Conservation (phyloP, 2,113 vertebrate genomes). For the Rhombomys opimus region DNA sequence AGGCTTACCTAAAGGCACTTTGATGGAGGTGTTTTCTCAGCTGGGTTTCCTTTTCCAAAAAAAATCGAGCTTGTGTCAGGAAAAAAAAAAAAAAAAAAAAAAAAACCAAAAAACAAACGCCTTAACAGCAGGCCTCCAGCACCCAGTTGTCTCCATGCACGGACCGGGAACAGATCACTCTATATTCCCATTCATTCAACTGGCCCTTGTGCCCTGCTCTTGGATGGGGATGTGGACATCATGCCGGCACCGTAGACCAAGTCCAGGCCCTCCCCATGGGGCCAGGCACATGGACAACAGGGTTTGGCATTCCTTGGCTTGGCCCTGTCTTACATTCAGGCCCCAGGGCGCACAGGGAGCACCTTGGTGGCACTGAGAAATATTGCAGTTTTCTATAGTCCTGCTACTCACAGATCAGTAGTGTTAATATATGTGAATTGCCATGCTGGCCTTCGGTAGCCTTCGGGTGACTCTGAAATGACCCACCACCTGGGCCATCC, state of each 20-base stretch:
- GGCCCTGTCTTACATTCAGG: background rate
- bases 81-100: background rate
- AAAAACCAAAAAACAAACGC: too few species aligned
- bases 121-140: background rate
- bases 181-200: background rate
- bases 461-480: background rate
- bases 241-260: background rate
- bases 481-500: background rate
- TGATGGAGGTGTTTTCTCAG: background rate
- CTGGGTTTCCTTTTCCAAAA: background rate
- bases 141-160: background rate
- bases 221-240: background rate
- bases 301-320: background rate
- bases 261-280: background rate
- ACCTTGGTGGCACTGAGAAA: background rate
- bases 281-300: background rate
- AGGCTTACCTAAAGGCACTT: background rate
- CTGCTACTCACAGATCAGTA: background rate
- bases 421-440: background rate
- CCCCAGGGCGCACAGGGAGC: background rate
- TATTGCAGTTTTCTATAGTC: background rate
- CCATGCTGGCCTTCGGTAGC: background rate
- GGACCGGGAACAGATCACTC: background rate
- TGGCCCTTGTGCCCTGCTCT: background rate
- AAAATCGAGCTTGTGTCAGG: background rate